These are phyloP conservation scores for Acromyrmex heyeri DNA, from an alignment of 1,140 invertebrate species.

Conservation along the genomic window DNA sequence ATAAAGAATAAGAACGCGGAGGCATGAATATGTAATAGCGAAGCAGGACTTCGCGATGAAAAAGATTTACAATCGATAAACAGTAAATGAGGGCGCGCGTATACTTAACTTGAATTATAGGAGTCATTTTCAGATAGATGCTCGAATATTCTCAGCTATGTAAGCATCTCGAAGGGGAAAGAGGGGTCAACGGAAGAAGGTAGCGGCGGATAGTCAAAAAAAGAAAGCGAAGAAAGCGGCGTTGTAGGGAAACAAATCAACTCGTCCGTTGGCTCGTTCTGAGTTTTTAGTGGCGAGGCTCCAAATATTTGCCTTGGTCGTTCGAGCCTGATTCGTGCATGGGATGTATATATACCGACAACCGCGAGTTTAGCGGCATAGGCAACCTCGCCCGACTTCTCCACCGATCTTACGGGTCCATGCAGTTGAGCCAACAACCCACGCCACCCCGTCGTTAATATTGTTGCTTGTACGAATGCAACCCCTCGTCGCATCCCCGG, in stretches of 20 bases:
- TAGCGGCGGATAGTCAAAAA: conserved; percentile 59
- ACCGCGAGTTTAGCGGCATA: conserved; percentile 48
- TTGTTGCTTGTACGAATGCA: conserved; percentile 69
- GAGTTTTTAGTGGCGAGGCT: conserved; percentile 82
- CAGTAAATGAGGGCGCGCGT: conserved; percentile 62
- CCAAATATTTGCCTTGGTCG: conserved; percentile 86
- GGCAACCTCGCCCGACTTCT: conserved; percentile 57
- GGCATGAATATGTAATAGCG: conserved; percentile 48
- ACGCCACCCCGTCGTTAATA: conserved; percentile 65
- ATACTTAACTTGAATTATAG: conserved; percentile 74
- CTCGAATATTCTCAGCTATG: conserved; percentile 56
- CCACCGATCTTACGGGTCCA: conserved; percentile 52
- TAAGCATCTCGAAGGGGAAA: conserved; percentile 45
- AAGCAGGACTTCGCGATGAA: conserved; percentile 31
- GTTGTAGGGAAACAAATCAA: conserved; percentile 73
- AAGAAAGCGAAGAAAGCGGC: conserved; percentile 72
- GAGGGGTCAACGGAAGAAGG: conserved; percentile 50
- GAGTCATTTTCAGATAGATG: conserved; percentile 72
- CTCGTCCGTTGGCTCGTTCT: no score
- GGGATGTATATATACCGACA: conserved; percentile 78
- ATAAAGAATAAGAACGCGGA: conserved; percentile 35
- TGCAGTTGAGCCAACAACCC: conserved; percentile 75
- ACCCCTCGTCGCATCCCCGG: conserved; percentile 40
- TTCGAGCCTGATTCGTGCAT: conserved; percentile 71
- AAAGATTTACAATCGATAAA: conserved; percentile 69